phyloP scores from a whole-genome alignment of 2,888 invertebrate genomes.

The Alsophila aescularia region DNA sequence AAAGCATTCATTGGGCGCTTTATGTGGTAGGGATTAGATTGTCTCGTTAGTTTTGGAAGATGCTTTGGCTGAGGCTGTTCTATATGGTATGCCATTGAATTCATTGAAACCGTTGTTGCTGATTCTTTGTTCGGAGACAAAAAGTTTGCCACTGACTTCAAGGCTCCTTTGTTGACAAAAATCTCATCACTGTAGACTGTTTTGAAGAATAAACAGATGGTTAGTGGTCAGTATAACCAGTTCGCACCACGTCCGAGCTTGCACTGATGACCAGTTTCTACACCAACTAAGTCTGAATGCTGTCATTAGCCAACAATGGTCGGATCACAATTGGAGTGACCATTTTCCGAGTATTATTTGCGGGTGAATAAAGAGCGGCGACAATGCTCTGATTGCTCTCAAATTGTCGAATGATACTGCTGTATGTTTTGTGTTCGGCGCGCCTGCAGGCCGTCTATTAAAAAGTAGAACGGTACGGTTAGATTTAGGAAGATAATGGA shows the following conservation, averaged over 20 bases:
- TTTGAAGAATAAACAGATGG: background rate
- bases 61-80: constrained; percentile 56
- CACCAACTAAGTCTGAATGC: constrained; percentile 72
- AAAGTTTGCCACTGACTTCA: background rate
- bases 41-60: constrained; percentile 76
- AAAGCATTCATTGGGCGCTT: constrained; percentile 99
- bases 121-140: background rate
- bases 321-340: constrained; percentile 76
- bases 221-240: constrained; percentile 39
- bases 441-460: constrained; percentile 72
- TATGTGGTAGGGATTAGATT: constrained; percentile 88
- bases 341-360: constrained; percentile 84
- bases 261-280: constrained; percentile 72
- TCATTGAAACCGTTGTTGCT: constrained; percentile 29
- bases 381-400: constrained; percentile 84
- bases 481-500: constrained; percentile 36
- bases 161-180: background rate
- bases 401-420: constrained; percentile 84
- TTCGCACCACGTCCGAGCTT: constrained; percentile 57
- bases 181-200: background rate
- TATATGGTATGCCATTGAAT: constrained; percentile 66
- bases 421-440: constrained; percentile 79
- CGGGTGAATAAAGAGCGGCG: constrained; percentile 83
- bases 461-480: constrained; percentile 42
- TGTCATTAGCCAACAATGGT: constrained; percentile 81